phyloP scores from a whole-genome alignment of 1,140 invertebrate species.

The Megalonaias nervosa region DNA sequence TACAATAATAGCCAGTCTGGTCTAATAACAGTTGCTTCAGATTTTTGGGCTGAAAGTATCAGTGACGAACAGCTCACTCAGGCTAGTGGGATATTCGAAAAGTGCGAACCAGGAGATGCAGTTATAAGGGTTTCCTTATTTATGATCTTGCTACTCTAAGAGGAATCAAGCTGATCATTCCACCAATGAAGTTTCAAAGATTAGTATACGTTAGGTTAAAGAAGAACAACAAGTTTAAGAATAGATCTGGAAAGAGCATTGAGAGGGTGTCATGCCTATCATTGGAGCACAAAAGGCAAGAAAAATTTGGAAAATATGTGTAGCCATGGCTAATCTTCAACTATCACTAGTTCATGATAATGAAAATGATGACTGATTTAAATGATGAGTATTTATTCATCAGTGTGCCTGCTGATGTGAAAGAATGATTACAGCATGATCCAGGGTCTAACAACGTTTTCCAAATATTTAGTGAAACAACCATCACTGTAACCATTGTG shows the following conservation, averaged over 20 bases:
- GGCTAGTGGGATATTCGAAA: neutral
- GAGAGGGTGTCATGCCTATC: too few relatives aligned
- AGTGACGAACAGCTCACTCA: neutral
- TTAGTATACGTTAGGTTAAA: neutral
- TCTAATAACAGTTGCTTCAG: neutral
- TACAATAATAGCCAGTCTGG: constrained; percentile 2
- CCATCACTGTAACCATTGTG: too few relatives aligned
- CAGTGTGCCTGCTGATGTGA: too few relatives aligned
- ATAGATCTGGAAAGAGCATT: constrained; percentile 8
- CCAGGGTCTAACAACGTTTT: too few relatives aligned
- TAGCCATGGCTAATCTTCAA: neutral
- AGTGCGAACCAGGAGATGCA: neutral
- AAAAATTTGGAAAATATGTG: neutral
- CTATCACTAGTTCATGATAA: neutral
- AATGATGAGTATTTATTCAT: too few relatives aligned
- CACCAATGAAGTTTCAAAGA: constrained; percentile 5
- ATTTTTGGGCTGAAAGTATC: constrained; percentile 2
- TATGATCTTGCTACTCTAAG: neutral
- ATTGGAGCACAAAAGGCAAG: neutral
- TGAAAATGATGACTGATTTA: too few relatives aligned
- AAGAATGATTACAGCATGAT: too few relatives aligned
- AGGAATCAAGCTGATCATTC: too few relatives aligned
- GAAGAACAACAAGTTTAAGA: constrained; percentile 8
- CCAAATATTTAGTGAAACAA: too few relatives aligned
- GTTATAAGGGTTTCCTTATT: neutral